Percentiles rank a stretch among this genome's conserved stretches.
Conservation (phyloP, 2,888 invertebrate species). For the Melanargia galathea region DNA sequence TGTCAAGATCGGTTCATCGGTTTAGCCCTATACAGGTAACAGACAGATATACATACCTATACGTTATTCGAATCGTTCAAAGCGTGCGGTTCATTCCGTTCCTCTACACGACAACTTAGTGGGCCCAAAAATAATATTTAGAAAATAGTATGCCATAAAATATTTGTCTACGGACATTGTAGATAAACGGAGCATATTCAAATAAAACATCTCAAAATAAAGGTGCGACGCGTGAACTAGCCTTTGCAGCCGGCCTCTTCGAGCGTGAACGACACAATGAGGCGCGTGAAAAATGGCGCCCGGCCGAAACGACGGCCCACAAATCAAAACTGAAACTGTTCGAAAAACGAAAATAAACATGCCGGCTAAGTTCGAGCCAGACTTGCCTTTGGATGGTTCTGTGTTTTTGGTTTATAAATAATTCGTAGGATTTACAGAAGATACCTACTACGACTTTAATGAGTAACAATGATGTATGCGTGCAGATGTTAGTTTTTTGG, state of each 20-base stretch:
- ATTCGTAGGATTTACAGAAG: too few relatives aligned
- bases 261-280: conserved; percentile 67
- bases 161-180: background rate
- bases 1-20: too few relatives aligned
- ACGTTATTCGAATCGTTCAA: too few relatives aligned
- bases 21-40: too few relatives aligned
- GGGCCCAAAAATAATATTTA: too few relatives aligned
- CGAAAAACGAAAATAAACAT: conserved; percentile 54
- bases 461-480: too few relatives aligned
- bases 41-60: too few relatives aligned
- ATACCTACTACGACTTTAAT: too few relatives aligned
- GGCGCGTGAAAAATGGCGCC: conserved; percentile 69
- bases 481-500: too few relatives aligned
- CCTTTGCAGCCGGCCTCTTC: conserved; percentile 52
- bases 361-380: conserved; percentile 4
- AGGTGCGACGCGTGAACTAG: conserved; percentile 56
- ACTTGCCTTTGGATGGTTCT: background rate
- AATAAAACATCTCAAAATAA: conserved; percentile 52
- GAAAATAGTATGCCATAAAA: background rate
- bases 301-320: conserved; percentile 59
- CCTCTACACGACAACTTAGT: too few relatives aligned
- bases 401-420: background rate
- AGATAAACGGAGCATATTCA: conserved; percentile 47
- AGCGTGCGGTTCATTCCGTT: too few relatives aligned
- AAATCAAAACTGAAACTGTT: conserved; percentile 71